These are phyloP conservation scores for Parasteatoda lunata DNA, from an alignment of 2,888 invertebrate species.

Conservation along the genomic window DNA sequence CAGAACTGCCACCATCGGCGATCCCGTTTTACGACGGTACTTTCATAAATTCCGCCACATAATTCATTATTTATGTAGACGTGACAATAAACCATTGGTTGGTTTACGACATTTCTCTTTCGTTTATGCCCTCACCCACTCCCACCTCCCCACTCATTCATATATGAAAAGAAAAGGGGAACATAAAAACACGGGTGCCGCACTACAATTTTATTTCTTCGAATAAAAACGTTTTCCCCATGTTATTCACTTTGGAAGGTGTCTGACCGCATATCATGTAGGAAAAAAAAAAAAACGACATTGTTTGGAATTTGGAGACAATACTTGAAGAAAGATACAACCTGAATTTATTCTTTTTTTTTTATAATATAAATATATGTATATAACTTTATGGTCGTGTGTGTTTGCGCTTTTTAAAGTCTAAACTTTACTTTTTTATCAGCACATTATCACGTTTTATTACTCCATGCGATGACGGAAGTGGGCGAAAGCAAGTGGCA, in stretches of 20 bases:
- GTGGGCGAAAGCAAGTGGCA: background rate
- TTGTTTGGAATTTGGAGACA: background rate
- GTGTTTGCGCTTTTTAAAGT: background rate
- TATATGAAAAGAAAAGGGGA: background rate
- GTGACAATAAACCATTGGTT: constrained; percentile 22
- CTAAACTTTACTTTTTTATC: background rate
- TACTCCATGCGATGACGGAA: background rate
- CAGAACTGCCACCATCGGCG: too few relatives aligned
- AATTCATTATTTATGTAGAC: constrained; percentile 44
- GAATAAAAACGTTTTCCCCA: too few relatives aligned
- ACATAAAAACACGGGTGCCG: background rate
- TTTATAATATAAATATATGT: background rate
- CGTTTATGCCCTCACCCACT: background rate
- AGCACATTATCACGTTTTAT: background rate
- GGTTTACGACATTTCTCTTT: constrained; percentile 2
- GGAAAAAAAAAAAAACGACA: background rate
- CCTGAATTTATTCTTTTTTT: background rate
- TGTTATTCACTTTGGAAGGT: too few relatives aligned
- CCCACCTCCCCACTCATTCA: background rate
- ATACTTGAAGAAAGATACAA: background rate
- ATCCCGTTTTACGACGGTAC: background rate
- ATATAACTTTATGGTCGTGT: too few relatives aligned
- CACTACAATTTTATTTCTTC: background rate
- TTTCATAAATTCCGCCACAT: constrained; percentile 18
- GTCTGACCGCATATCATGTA: background rate